Percentiles rank a stretch among this genome's conserved stretches.
Evolutionary conservation across 2,797 vertebrate species (phyloP).

Genomic region (Arnoldichthys spilopterus): DNA sequence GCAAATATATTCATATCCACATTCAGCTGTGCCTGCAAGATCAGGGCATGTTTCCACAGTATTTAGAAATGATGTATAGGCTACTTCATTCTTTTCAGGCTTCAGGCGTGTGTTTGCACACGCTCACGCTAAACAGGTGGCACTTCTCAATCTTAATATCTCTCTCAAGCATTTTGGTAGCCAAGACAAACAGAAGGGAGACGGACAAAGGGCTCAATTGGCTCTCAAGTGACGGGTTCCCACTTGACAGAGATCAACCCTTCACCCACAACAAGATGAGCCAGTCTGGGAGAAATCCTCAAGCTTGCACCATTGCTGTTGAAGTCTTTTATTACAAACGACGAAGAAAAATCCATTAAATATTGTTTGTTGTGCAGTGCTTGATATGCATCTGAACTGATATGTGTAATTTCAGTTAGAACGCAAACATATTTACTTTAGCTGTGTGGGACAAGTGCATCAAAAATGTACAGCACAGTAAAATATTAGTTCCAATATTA

Average conservation of each 20-base stretch:
- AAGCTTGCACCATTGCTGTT: background rate
- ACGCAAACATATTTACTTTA: background rate
- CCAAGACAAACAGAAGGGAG: slow-evolving; percentile 4
- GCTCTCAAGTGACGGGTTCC: slow-evolving; percentile 6
- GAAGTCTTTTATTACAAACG: background rate
- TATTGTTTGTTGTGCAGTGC: background rate
- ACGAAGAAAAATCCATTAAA: background rate
- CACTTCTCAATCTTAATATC: background rate
- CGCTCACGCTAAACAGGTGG: background rate
- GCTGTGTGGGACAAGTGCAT: background rate
- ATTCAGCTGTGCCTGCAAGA: slow-evolving; percentile 11
- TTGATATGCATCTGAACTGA: background rate
- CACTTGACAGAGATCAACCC: slow-evolving; percentile 1
- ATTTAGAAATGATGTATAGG: slow-evolving; percentile 12
- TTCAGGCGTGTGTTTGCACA: background rate
- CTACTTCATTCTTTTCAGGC: background rate
- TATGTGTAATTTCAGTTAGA: no score
- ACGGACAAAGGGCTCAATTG: slow-evolving; percentile 10
- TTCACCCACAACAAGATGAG: background rate
- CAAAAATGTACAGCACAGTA: no score
- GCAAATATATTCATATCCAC: slow-evolving; percentile 41
- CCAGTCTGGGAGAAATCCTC: background rate
- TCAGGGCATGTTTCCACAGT: slow-evolving; percentile 15
- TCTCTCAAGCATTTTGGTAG: slow-evolving; percentile 15
- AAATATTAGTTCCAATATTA: no score